Base-by-base conservation (phyloP, 1,140 invertebrate genomes). In the Archivesica marissinica region DNA sequence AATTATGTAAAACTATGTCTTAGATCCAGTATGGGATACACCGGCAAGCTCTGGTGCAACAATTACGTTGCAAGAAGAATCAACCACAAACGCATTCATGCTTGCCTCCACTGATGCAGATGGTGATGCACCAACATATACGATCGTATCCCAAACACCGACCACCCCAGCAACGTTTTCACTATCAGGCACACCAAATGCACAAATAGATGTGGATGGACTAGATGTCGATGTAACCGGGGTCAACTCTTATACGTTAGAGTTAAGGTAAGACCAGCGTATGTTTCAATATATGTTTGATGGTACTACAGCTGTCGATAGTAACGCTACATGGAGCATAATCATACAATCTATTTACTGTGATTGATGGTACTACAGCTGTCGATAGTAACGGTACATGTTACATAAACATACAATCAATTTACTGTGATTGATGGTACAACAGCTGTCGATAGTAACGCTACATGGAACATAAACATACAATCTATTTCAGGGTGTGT, bases 201-300 rank as follows among this genome's bases (percentile, higher is more conserved):
- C 25, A 61, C 59, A 61, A 30, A 61, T 61, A 28, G 35, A 61
- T 30, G 59, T 30, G 13, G 59, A 23, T 61, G 7, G 7, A 6
- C 7, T 61, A 61, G 59, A 61, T 61, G 25, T 61, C 35, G 59
- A 61, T 33, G 23, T 6, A 2, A 33, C n/a, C 13, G 23, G 2
- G n/a, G 28, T 9, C 28, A 28, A 15, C 35, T 2, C 23, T 28
- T 61, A 61, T 28, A 61, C 59, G 7, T 9, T 61, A 7, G 28
- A 28, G 28, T 20, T 61, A 30, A 61, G 59, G 59, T 61, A 61
- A 61, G n/a, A n/a, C n/a, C n/a, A n/a, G n/a, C n/a, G n/a, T n/a
- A n/a, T n/a, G n/a, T n/a, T n/a, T n/a, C n/a, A n/a, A n/a, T n/a
- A n/a, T n/a, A n/a, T n/a, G n/a, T n/a, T n/a, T n/a, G n/a, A n/a